Percentiles rank a stretch among this genome's conserved stretches.
Evolutionary conservation across 2,888 invertebrate species (phyloP).

Genomic region (Anthophora plumipes): DNA sequence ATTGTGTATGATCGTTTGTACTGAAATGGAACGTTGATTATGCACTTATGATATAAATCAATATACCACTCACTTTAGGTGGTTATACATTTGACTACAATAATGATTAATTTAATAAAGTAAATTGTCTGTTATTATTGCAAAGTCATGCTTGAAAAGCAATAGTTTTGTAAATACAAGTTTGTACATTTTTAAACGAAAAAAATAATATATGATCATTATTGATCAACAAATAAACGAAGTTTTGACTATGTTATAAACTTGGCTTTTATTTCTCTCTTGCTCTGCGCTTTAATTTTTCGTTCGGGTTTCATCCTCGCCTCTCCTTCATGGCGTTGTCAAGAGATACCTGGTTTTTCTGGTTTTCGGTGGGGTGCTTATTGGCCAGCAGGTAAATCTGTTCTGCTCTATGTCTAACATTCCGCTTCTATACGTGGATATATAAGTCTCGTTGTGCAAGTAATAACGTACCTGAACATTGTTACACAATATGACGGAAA

Average conservation of each 20-base stretch:
- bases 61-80: constrained; percentile 30
- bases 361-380: constrained; percentile 73
- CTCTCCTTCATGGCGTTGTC: constrained; percentile 71
- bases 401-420: constrained; percentile 67
- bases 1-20: constrained; percentile 45
- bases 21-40: constrained; percentile 43
- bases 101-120: constrained; percentile 44
- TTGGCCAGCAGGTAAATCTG: constrained; percentile 74
- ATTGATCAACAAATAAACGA: constrained; percentile 76
- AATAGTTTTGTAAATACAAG: constrained; percentile 72
- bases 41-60: constrained; percentile 40
- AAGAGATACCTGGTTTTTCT: constrained; percentile 73
- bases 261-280: constrained; percentile 78
- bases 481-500: constrained; percentile 30
- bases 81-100: constrained; percentile 28
- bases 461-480: constrained; percentile 41
- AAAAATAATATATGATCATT: constrained; percentile 74
- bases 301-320: constrained; percentile 71
- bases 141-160: constrained; percentile 58
- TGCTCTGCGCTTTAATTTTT: constrained; percentile 71
- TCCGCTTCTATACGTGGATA: constrained; percentile 60
- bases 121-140: constrained; percentile 57
- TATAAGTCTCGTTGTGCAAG: constrained; percentile 34
- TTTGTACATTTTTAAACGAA: constrained; percentile 71
- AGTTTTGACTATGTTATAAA: constrained; percentile 74